Conservation (phyloP, 2,888 invertebrate genomes). For the Epinotia nisella region DNA sequence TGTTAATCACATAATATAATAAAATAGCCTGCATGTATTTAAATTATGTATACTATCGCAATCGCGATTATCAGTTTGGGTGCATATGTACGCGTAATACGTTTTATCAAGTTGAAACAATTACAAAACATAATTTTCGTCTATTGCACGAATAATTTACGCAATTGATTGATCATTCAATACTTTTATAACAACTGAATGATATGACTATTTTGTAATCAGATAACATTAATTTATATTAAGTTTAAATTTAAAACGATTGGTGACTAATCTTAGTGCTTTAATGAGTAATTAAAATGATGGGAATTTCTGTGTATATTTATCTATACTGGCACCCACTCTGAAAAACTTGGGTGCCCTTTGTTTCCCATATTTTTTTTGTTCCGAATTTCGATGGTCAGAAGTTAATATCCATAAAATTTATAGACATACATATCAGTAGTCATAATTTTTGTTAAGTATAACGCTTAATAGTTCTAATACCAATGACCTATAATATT, state of each 20-base stretch:
- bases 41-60: constrained; percentile 2
- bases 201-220: constrained; percentile 13
- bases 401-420: no score
- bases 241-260: not conserved
- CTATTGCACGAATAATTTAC: constrained; percentile 31
- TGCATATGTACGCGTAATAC: constrained; percentile 18
- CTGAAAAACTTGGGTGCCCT: no score
- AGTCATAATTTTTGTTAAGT: no score
- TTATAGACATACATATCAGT: no score
- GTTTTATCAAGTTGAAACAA: constrained; percentile 33
- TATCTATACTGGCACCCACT: not conserved
- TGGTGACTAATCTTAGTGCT: not conserved
- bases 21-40: constrained; percentile 3
- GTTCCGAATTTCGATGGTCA: no score
- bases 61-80: constrained; percentile 11
- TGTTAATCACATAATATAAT: not conserved
- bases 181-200: constrained; percentile 19
- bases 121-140: constrained; percentile 28
- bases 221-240: not conserved
- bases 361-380: no score
- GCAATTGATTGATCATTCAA: constrained; percentile 30
- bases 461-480: no score
- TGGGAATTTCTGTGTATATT: not conserved
- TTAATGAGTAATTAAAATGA: not conserved
- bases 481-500: no score